Evolutionary conservation across 2,797 vertebrate genomes (phyloP).

Genomic region (Danio aesculapii): DNA sequence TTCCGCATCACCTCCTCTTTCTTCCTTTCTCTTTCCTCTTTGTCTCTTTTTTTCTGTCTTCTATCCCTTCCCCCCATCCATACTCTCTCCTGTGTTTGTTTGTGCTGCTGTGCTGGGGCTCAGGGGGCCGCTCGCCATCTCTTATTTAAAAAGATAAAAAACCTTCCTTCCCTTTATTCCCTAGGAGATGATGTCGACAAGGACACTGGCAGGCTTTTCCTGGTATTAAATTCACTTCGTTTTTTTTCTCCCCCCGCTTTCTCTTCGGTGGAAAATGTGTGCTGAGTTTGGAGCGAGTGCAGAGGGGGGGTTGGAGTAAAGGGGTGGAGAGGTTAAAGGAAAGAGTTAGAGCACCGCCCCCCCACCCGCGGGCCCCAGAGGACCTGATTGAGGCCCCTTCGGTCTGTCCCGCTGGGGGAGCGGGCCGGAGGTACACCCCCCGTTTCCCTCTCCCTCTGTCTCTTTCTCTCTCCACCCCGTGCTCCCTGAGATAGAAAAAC

Average conservation of each 20-base stretch:
- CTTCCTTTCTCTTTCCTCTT: constrained; percentile 41
- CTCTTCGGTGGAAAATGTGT: constrained; percentile 78
- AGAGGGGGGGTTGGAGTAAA: constrained; percentile 61
- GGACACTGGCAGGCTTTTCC: constrained; percentile 69
- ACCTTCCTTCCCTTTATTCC: constrained; percentile 69
- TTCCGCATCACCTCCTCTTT: constrained; percentile 32
- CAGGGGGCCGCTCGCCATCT: constrained; percentile 62
- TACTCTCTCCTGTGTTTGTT: constrained; percentile 72
- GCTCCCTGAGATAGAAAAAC: constrained; percentile 69
- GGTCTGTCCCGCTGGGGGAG: constrained; percentile 60
- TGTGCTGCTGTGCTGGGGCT: constrained; percentile 59
- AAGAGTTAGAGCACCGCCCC: constrained; percentile 60
- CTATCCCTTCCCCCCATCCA: constrained; percentile 62
- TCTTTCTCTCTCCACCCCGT: constrained; percentile 47
- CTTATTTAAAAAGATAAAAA: constrained; percentile 70
- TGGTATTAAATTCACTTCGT: constrained; percentile 69
- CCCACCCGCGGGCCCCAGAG: constrained; percentile 54
- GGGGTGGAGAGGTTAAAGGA: constrained; percentile 59
- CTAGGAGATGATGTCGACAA: constrained; percentile 72
- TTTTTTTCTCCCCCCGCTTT: constrained; percentile 20
- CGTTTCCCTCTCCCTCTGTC: constrained; percentile 44
- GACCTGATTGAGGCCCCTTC: constrained; percentile 60
- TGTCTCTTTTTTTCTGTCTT: constrained; percentile 36
- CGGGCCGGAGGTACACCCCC: constrained; percentile 63
- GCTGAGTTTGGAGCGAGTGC: constrained; percentile 76